Evolutionary conservation across 2,113 vertebrate genomes (phyloP), one percentile per base, ranked within the genome.

Genomic region (Limnothrissa miodon): DNA sequence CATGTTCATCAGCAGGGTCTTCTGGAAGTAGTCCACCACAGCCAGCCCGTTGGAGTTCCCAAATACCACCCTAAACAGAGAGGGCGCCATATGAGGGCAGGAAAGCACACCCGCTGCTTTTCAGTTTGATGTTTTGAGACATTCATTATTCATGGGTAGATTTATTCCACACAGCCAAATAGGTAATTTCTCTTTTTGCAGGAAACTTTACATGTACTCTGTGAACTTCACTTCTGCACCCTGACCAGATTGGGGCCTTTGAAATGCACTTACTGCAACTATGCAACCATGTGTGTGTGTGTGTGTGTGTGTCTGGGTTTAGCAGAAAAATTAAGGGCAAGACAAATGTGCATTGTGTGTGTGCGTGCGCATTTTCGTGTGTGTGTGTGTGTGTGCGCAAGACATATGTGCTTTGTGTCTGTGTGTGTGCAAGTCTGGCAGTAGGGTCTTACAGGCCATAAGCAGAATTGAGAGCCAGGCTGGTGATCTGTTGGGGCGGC

Each of bases 401-500:
- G 33, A 10, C n/a, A 46, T 42, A 45, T n/a, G n/a, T n/a, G n/a
- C n/a, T n/a, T n/a, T n/a, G n/a, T n/a, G n/a, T n/a, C n/a, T n/a
- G n/a, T n/a, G 45, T n/a, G 19, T n/a, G 56, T n/a, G 23, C 5
- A n/a, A 11, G 25, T 66, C 5, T n/a, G 10, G 25, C 53, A 39
- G 45, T 25, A 23, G 36, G 5, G 84, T 96, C 97, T 96, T 92
- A 99, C 98, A 99, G 94, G 86, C 98, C 97, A 5, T 97, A 98
- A 0, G 97, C 95, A 79, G 98, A 99, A 89, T 98, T 99, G 87
- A 99, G 83, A 42, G 96, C 96, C 92, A 99, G 93, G 91, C 97
- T 98, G 85, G 96, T 98, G 93, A 99, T 98, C 83, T 96, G 98
- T 23, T 99, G 98, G 83, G 98, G 98, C n/a, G 98, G 98, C 89